Conservation (phyloP, 2,888 invertebrate species). For the Ptilodon capucinus region DNA sequence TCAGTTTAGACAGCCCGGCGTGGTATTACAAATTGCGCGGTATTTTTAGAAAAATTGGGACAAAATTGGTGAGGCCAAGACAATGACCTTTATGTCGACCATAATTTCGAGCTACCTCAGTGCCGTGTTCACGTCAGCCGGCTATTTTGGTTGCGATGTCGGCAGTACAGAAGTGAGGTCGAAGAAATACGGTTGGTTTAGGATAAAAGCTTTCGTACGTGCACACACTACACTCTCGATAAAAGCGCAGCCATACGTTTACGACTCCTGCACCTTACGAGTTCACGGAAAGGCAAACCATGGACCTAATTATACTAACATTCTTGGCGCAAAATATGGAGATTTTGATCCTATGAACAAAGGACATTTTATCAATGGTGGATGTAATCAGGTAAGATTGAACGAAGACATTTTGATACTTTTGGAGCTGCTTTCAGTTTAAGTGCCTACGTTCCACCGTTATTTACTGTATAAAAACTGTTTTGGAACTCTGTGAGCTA, state of each 20-base stretch:
- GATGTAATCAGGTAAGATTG: too few species aligned
- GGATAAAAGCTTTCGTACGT: constrained; percentile 65
- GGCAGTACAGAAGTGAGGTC: constrained; percentile 49
- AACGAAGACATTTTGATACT: too few species aligned
- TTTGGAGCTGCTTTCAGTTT: too few species aligned
- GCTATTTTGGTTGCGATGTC: constrained; percentile 57
- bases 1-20: constrained; percentile 12
- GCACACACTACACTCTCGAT: constrained; percentile 28
- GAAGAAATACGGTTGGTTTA: constrained; percentile 58
- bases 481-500: too few species aligned
- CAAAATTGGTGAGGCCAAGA: constrained; percentile 45
- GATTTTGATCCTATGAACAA: too few species aligned
- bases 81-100: constrained; percentile 61
- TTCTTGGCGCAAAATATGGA: too few species aligned
- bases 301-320: too few species aligned
- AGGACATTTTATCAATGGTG: too few species aligned
- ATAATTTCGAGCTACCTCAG: constrained; percentile 52
- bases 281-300: too few species aligned
- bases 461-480: too few species aligned
- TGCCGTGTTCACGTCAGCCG: constrained; percentile 41
- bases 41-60: constrained; percentile 27
- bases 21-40: not conserved
- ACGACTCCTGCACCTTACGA: constrained; percentile 37
- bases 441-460: too few species aligned
- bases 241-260: constrained; percentile 46